Evolutionary conservation across 2,797 vertebrate genomes (phyloP), one percentile per base, ranked within the genome.

Genomic region (Typhlichthys eigenmanni): DNA sequence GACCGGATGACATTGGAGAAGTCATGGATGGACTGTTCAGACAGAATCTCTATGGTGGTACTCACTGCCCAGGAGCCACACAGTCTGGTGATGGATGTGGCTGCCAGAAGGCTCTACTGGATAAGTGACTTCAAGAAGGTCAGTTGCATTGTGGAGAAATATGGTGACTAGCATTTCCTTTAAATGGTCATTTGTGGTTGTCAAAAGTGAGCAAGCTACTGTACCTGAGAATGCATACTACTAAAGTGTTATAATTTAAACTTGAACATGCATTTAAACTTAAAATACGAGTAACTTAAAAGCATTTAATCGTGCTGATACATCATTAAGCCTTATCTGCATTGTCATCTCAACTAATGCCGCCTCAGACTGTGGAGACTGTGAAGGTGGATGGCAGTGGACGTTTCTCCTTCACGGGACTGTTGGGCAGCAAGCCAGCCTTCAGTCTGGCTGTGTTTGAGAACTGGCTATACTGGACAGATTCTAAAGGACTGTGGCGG

Each of bases 11-110:
- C 92, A 1, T 76, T 98, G 13, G 93, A 96, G 74, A 89, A 81
- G 19, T 92, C 94, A 0, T 95, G 94, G 60, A 96, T 98, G 96
- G 96, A 98, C 34, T 95, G 94, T 2, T 94, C 93, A 0, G 88
- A 91, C 17, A 74, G 89, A 58, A 84, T 43, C n/a, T 72, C 92
- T 16, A 75, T 97, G 59, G 62, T 66, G 0, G 90, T 92, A 2
- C 72, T 95, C 60, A 94, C 91, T 14, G 87, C 91, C 68, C 94
- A 98, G 78, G 77, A 82, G 5, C 91, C 95, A 0, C 82, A 91
- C 57, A 84, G 94, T 13, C 91, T 97, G 57, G 90, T 91, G 0
- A 76, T 95, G 53, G 95, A 97, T 59, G 86, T 92, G 0, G 85
- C 92, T 29, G 88, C 91, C 13, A 80, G 83, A 49, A 90, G 94